A percentile compares a stretch with the other conserved stretches of the same genome.
phyloP scores from a whole-genome alignment of 2,113 vertebrate genomes.

The Tursiops truncatus region DNA sequence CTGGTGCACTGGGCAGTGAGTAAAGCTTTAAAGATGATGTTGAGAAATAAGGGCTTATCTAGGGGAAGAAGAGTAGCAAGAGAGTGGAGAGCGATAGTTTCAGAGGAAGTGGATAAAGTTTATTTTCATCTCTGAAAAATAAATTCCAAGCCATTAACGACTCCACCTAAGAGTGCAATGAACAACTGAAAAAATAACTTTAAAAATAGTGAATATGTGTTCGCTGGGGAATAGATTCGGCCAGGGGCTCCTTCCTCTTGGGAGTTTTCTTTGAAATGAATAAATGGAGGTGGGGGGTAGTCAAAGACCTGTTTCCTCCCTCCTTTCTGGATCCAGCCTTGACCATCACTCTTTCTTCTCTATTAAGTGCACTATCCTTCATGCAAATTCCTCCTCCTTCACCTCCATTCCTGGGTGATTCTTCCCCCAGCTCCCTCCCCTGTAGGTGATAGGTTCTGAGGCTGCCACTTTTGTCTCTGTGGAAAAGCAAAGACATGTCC shows the following conservation, averaged over 20 bases:
- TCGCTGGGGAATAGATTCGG: not conserved
- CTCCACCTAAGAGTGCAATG: not conserved
- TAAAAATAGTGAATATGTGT: not conserved
- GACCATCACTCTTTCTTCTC: not conserved
- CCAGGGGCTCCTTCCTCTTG: not conserved
- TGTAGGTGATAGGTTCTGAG: not conserved
- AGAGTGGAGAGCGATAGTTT: not conserved
- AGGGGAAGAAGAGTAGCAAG: not conserved
- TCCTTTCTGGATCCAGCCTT: not conserved
- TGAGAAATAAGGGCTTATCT: not conserved
- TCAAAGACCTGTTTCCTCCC: not conserved
- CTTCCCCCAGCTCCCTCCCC: not conserved
- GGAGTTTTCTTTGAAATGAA: not conserved
- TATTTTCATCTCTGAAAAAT: not conserved
- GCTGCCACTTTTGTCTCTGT: not conserved
- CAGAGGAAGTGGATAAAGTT: not conserved
- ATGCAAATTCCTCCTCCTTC: not conserved
- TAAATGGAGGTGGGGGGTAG: not conserved
- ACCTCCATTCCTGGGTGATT: not conserved
- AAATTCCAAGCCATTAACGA: not conserved
- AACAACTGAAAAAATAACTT: not conserved
- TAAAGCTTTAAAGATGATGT: not conserved
- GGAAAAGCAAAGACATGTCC: not conserved
- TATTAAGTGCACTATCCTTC: not conserved
- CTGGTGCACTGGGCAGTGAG: not conserved